Conservation (phyloP, 2,888 invertebrate genomes). For the Lasioglossum calceatum region DNA sequence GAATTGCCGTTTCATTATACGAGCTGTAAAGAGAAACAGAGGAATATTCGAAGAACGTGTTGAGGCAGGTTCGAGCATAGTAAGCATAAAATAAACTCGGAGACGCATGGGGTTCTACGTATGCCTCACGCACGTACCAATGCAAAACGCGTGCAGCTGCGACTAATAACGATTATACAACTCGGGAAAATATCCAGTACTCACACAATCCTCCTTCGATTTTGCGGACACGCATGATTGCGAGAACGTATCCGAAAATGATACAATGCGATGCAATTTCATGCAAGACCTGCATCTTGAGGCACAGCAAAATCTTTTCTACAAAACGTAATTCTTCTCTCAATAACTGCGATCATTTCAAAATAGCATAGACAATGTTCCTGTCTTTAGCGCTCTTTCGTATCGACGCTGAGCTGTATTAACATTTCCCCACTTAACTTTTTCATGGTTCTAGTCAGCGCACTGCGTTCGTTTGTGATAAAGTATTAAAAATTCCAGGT, state of each 20-base stretch:
- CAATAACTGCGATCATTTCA: neutral
- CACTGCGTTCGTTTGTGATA: no score
- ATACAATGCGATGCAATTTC: neutral
- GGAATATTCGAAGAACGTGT: constrained; percentile 52
- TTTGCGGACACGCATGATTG: neutral
- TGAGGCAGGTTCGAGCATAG: constrained; percentile 71
- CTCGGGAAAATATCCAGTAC: constrained; percentile 45
- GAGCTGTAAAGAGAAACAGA: constrained; percentile 52
- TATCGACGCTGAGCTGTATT: no score
- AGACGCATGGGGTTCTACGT: constrained; percentile 75
- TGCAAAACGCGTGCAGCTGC: constrained; percentile 50
- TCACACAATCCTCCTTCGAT: neutral
- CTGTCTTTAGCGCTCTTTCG: neutral
- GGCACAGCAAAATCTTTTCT: neutral
- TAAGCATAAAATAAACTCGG: constrained; percentile 75
- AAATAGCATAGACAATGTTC: neutral
- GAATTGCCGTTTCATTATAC: constrained; percentile 71
- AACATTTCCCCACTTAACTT: neutral
- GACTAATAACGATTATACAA: constrained; percentile 69
- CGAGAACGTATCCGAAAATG: neutral
- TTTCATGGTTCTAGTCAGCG: neutral
- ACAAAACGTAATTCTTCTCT: neutral
- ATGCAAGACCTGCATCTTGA: neutral
- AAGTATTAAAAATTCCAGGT: neutral
- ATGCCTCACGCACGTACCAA: constrained; percentile 69